These are phyloP conservation scores for Hedychridium roseum DNA, from an alignment of 2,888 invertebrate species.

Conservation along the genomic window DNA sequence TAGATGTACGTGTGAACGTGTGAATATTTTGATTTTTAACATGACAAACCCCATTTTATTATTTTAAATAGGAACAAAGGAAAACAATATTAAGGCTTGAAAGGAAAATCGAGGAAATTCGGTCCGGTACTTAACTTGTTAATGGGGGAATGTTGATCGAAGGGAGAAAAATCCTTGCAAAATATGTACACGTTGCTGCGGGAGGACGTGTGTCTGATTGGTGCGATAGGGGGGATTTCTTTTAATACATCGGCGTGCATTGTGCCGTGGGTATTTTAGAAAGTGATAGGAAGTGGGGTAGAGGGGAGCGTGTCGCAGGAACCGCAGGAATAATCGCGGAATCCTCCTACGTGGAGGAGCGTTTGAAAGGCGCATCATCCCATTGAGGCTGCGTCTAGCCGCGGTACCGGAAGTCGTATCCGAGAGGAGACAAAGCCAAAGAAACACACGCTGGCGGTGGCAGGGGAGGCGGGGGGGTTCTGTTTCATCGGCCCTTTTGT, in stretches of 20 bases:
- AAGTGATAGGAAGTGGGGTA: conserved; percentile 37
- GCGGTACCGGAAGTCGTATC: conserved; percentile 62
- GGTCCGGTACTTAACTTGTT: no score
- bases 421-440: conserved; percentile 59
- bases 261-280: conserved; percentile 29
- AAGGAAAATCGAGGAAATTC: no score
- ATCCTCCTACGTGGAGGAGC: conserved; percentile 39
- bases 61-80: no score
- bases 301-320: conserved; percentile 30
- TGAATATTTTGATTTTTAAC: no score
- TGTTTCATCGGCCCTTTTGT: conserved; percentile 63
- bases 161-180: no score
- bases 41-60: no score
- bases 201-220: no score
- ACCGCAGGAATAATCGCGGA: conserved; percentile 53
- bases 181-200: no score
- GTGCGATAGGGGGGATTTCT: no score
- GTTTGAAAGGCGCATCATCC: conserved; percentile 58
- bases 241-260: conserved; percentile 25
- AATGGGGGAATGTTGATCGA: no score
- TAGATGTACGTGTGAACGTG: no score
- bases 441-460: conserved; percentile 45
- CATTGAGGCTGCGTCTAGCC: conserved; percentile 55
- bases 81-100: no score
- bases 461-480: conserved; percentile 45